Percentiles rank a stretch among this genome's conserved stretches.
Conservation (phyloP, 2,888 invertebrate species). For the Tortrix viridana region DNA sequence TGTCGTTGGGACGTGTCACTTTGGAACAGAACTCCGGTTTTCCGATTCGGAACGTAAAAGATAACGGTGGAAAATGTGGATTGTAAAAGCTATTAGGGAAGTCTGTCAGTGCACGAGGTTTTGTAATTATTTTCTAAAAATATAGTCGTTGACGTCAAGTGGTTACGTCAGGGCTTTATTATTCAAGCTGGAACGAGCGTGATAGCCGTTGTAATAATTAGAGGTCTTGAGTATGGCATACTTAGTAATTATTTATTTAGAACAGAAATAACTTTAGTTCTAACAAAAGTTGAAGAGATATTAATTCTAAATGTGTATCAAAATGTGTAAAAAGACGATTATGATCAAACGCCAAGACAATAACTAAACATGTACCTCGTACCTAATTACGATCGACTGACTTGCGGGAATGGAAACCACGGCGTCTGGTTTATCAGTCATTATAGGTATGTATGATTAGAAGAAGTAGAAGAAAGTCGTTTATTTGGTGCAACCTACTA, state of each 20-base stretch:
- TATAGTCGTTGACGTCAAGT: constrained; percentile 17
- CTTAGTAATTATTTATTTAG: background rate
- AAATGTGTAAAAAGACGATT: too few species aligned
- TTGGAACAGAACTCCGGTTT: constrained; percentile 47
- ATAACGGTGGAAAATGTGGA: constrained; percentile 32
- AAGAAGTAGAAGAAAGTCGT: too few species aligned
- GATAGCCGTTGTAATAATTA: background rate
- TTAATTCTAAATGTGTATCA: too few species aligned
- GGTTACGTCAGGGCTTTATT: constrained; percentile 27
- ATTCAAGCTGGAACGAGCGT: constrained; percentile 2
- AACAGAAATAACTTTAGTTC: background rate
- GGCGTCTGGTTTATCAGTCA: too few species aligned
- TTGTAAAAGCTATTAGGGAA: constrained; percentile 20
- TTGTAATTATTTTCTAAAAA: constrained; percentile 30
- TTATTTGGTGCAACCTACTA: too few species aligned
- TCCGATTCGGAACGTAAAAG: constrained; percentile 44
- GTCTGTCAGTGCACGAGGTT: constrained; percentile 26
- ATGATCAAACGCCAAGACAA: too few species aligned
- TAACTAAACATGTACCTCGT: too few species aligned
- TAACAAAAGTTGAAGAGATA: too few species aligned
- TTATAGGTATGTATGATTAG: too few species aligned
- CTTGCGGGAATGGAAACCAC: too few species aligned
- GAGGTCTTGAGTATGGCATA: background rate
- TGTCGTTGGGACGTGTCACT: constrained; percentile 65
- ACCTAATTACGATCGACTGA: too few species aligned